Conservation (phyloP, 1,140 invertebrate genomes). For the Radopholus similis region DNA sequence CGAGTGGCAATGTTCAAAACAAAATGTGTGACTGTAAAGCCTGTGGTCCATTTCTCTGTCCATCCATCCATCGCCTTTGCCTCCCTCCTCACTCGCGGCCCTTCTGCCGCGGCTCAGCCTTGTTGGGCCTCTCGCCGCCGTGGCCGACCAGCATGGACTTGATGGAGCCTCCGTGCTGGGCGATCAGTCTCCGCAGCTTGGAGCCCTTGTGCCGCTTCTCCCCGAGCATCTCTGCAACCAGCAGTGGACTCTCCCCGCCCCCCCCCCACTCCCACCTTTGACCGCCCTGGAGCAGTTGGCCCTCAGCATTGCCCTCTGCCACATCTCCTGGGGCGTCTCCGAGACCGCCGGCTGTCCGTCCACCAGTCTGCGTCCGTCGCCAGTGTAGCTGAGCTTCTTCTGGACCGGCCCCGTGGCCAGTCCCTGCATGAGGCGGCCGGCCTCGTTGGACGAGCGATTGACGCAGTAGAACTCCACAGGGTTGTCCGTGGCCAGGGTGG, state of each 20-base stretch:
- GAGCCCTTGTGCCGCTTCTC: constrained; percentile 5
- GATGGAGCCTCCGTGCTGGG: constrained; percentile 6
- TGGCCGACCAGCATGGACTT: too few relatives aligned
- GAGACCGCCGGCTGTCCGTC: constrained; percentile 10
- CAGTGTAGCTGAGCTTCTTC: constrained; percentile 19
- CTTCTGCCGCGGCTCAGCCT: too few relatives aligned
- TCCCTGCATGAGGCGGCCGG: neutral
- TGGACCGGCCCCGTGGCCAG: neutral
- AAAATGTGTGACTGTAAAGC: too few relatives aligned
- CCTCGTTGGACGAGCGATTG: neutral
- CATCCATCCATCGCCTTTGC: too few relatives aligned
- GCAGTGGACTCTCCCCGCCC: neutral
- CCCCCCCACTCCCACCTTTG: neutral
- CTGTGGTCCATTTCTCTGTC: too few relatives aligned
- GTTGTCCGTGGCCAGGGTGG: neutral
- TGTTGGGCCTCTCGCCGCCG: too few relatives aligned
- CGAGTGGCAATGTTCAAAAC: too few relatives aligned
- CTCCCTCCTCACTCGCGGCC: too few relatives aligned
- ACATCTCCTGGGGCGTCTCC: constrained; percentile 14
- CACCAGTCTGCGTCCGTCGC: neutral
- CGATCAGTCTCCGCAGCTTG: constrained; percentile 6
- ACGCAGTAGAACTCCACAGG: constrained; percentile 10
- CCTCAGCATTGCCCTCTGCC: constrained; percentile 9
- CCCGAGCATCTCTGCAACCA: neutral
- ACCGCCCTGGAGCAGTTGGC: constrained; percentile 9